A percentile compares a stretch with the other conserved stretches of the same genome.
These are phyloP conservation scores for Nasonia longicornis DNA, from an alignment of 1,140 invertebrate species.

Conservation along the genomic window DNA sequence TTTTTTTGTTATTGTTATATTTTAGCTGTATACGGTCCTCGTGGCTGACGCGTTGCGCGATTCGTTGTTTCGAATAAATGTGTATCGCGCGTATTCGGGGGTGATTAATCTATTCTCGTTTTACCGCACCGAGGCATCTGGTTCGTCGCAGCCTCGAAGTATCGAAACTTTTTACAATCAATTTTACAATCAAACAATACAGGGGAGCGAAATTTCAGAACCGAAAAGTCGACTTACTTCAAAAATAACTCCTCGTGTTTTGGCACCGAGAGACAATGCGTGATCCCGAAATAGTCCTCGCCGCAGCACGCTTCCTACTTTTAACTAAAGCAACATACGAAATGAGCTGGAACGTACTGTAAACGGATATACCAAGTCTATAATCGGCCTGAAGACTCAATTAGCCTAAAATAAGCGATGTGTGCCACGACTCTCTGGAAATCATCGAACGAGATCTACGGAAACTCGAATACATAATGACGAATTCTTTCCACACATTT, in stretches of 20 bases:
- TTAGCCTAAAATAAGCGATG: constrained; percentile 36
- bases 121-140: too few relatives aligned
- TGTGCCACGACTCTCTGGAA: not conserved
- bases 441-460: not conserved
- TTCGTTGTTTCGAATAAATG: not conserved
- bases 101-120: too few relatives aligned
- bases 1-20: not conserved
- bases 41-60: not conserved
- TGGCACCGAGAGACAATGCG: constrained; percentile 26
- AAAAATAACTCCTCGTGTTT: not conserved
- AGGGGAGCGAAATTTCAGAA: not conserved
- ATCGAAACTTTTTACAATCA: too few relatives aligned
- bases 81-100: too few relatives aligned
- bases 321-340: constrained; percentile 42
- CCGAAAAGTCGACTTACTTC: constrained; percentile 2
- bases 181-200: too few relatives aligned
- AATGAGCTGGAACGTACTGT: constrained; percentile 35
- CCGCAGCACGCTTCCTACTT: constrained; percentile 26
- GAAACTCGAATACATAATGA: not conserved
- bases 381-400: constrained; percentile 40
- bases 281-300: constrained; percentile 36
- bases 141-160: too few relatives aligned
- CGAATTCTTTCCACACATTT: not conserved
- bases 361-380: constrained; percentile 43
- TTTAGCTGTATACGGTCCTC: not conserved